phyloP scores from a whole-genome alignment of 1,140 invertebrate genomes.

The Venturia canescens region DNA sequence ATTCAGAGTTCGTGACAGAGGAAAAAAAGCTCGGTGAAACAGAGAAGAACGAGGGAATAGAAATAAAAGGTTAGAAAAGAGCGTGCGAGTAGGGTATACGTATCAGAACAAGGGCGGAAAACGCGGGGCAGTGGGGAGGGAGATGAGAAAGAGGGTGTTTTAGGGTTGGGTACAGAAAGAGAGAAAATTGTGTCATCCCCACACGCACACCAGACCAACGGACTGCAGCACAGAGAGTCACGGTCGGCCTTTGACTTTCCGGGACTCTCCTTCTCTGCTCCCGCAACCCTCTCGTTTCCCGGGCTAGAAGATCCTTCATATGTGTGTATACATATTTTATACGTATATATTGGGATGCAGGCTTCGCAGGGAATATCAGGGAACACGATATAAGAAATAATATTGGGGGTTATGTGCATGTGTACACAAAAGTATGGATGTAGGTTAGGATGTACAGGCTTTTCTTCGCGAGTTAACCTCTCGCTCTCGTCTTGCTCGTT shows the following conservation, averaged over 20 bases:
- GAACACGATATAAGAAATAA: constrained; percentile 54
- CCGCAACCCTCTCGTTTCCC: constrained; percentile 40
- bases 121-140: too few relatives aligned
- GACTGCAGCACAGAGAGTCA: constrained; percentile 46
- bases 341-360: constrained; percentile 53
- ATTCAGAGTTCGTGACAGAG: constrained; percentile 32
- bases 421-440: constrained; percentile 5
- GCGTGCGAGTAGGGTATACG: constrained; percentile 20
- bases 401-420: background rate
- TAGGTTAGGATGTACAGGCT: constrained; percentile 20
- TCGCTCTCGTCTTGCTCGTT: background rate
- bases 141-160: background rate
- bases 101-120: background rate
- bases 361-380: constrained; percentile 56
- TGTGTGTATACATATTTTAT: constrained; percentile 46
- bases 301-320: constrained; percentile 26
- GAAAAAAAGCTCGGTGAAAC: background rate
- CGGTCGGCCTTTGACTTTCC: constrained; percentile 47
- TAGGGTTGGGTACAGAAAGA: constrained; percentile 12
- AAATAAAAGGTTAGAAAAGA: background rate
- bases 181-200: constrained; percentile 47
- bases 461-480: constrained; percentile 36
- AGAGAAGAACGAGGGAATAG: background rate
- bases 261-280: constrained; percentile 19
- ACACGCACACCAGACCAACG: constrained; percentile 44